Percentiles rank a stretch among this genome's conserved stretches.
Evolutionary conservation across 2,113 vertebrate species (phyloP).

Genomic region (Nestor notabilis): DNA sequence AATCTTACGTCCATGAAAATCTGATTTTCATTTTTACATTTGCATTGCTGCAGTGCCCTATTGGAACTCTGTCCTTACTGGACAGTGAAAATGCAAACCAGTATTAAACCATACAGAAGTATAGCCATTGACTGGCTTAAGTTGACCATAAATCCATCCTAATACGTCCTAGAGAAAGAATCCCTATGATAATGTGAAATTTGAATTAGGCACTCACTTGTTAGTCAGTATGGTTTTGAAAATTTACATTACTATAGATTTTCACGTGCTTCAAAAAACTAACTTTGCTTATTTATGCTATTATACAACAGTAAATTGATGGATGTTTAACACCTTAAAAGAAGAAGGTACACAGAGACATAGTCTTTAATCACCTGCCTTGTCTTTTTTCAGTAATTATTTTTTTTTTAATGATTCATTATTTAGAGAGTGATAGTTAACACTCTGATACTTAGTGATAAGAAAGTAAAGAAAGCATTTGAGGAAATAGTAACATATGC

Average conservation of each 20-base stretch:
- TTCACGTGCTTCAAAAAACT: rapidly evolving
- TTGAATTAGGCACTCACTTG: rapidly evolving
- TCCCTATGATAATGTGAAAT: neutral
- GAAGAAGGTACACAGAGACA: rapidly evolving
- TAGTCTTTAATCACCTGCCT: neutral
- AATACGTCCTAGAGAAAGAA: neutral
- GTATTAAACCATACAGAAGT: neutral
- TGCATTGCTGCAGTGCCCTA: neutral
- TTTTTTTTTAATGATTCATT: neutral
- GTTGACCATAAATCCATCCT: neutral
- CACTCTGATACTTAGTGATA: neutral
- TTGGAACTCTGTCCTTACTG: neutral
- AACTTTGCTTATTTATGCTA: rapidly evolving
- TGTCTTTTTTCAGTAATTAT: neutral
- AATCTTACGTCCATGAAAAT: neutral
- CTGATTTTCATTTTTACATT: neutral
- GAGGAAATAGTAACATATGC: neutral
- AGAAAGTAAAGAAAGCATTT: neutral
- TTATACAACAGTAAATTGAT: neutral
- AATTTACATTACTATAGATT: neutral
- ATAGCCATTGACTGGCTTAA: neutral
- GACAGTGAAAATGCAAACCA: neutral
- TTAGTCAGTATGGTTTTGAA: neutral
- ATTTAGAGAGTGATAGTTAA: neutral
- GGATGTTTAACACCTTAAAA: neutral